These are phyloP conservation scores for Parnassius mnemosyne DNA, from an alignment of 2,888 invertebrate species.

Conservation along the genomic window DNA sequence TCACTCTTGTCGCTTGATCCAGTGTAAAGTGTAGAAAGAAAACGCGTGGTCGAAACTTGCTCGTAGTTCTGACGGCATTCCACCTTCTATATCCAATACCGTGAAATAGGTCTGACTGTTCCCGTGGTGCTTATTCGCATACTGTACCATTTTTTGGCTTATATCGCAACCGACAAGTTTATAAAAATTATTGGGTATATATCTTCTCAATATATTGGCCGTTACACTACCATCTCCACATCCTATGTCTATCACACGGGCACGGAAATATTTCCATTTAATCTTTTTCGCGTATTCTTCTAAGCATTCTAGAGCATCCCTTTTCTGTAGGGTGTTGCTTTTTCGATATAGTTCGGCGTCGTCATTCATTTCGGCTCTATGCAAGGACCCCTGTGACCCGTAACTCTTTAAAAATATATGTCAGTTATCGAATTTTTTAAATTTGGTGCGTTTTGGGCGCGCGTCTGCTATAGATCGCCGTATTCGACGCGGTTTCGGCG, in stretches of 20 bases:
- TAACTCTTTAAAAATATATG: neutral
- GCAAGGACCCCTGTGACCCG: conserved; percentile 1
- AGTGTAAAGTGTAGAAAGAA: conserved; percentile 90
- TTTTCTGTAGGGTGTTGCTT: conserved; percentile 84
- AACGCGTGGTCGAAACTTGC: conserved; percentile 84
- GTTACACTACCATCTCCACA: conserved; percentile 87
- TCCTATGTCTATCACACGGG: conserved; percentile 84
- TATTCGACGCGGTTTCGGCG: conserved; percentile 61
- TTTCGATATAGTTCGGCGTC: conserved; percentile 85
- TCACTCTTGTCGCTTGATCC: conserved; percentile 87
- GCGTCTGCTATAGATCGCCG: conserved; percentile 52
- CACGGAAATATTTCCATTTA: conserved; percentile 72
- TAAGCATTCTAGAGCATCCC: conserved; percentile 79
- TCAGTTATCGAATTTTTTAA: conserved; percentile 23
- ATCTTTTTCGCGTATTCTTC: conserved; percentile 82
- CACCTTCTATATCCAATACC: conserved; percentile 79
- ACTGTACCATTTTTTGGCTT: conserved; percentile 85
- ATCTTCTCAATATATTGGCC: conserved; percentile 80
- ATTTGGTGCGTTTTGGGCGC: conserved; percentile 38
- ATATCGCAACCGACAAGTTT: conserved; percentile 84
- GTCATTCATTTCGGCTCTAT: conserved; percentile 70
- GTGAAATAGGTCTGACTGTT: conserved; percentile 70
- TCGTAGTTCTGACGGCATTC: conserved; percentile 68
- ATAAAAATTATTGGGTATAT: conserved; percentile 77
- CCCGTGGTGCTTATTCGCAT: conserved; percentile 79